phyloP scores from a whole-genome alignment of 2,113 vertebrate species.

The Sylvilagus bachmani region DNA sequence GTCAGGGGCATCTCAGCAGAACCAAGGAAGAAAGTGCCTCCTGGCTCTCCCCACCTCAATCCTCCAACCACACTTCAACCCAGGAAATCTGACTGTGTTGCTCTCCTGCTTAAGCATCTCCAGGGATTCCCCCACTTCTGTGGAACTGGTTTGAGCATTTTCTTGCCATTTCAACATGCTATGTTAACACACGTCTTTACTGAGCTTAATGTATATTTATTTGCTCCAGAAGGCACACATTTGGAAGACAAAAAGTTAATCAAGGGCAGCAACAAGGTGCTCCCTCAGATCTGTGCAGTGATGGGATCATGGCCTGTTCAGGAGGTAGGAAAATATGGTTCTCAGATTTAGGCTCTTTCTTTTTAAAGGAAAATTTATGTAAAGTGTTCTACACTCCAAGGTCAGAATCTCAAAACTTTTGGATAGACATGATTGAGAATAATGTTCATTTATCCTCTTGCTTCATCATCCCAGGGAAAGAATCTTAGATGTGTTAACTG shows the following conservation, averaged over 20 bases:
- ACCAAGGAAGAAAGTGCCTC: not conserved
- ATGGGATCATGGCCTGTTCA: not conserved
- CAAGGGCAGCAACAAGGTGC: not conserved
- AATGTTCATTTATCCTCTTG: not conserved
- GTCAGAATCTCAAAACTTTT: conserved; percentile 49
- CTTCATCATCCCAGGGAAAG: not conserved
- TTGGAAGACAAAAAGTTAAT: conserved; percentile 23
- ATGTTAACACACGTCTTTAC: conserved; percentile 44
- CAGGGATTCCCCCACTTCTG: not conserved
- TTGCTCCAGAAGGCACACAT: conserved; percentile 31
- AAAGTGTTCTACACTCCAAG: conserved; percentile 36
- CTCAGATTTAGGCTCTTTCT: not conserved
- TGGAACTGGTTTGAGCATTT: conserved; percentile 6
- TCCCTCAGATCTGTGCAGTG: not conserved
- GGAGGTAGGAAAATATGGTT: not conserved
- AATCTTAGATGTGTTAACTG: not conserved
- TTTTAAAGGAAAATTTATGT: conserved; percentile 49
- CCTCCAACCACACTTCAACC: not conserved
- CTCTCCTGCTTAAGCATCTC: not conserved
- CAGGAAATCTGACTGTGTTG: not conserved
- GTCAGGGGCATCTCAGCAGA: not conserved
- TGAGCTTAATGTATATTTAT: conserved; percentile 34
- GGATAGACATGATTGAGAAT: not conserved
- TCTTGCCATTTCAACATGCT: not conserved
- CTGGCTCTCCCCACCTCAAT: not conserved